Percentiles rank a stretch among this genome's conserved stretches.
Conservation (phyloP, 1,140 invertebrate species). For the Papilio aristodemus region DNA sequence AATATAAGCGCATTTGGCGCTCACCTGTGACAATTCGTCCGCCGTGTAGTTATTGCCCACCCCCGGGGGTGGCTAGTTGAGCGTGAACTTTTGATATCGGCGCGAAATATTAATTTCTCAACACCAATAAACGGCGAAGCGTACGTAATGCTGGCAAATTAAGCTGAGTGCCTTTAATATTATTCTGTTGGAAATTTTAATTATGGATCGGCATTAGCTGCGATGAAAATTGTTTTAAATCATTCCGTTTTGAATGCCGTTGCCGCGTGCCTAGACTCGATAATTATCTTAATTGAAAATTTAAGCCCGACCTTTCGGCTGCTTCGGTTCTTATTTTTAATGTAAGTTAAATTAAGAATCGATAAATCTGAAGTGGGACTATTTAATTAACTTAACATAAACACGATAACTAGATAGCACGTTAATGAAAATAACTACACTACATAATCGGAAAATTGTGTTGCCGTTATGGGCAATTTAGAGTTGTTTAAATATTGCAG, state of each 20-base stretch:
- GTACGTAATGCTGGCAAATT: conserved; percentile 77
- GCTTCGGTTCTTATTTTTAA: conserved; percentile 31
- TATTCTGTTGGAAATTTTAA: conserved; percentile 74
- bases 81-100: conserved; percentile 79
- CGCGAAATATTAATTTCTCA: conserved; percentile 79
- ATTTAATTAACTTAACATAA: conserved; percentile 10
- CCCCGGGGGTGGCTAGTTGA: conserved; percentile 73
- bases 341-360: conserved; percentile 26
- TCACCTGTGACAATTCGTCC: conserved; percentile 75
- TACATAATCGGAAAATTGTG: too few species aligned
- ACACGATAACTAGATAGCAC: neutral
- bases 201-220: conserved; percentile 63
- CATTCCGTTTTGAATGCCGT: conserved; percentile 52
- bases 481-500: too few species aligned
- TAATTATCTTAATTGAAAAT: conserved; percentile 35
- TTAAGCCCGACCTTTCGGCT: conserved; percentile 30
- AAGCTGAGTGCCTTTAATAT: conserved; percentile 76
- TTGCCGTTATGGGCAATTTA: too few species aligned
- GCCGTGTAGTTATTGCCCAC: conserved; percentile 69
- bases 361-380: conserved; percentile 19
- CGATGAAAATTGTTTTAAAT: conserved; percentile 58
- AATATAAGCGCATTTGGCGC: conserved; percentile 75
- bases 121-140: conserved; percentile 71
- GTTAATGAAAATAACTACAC: too few species aligned
- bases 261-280: conserved; percentile 36